Percentiles rank a stretch among this genome's conserved stretches.
phyloP scores from a whole-genome alignment of 2,797 vertebrate species.

The Centroberyx gerrardi region DNA sequence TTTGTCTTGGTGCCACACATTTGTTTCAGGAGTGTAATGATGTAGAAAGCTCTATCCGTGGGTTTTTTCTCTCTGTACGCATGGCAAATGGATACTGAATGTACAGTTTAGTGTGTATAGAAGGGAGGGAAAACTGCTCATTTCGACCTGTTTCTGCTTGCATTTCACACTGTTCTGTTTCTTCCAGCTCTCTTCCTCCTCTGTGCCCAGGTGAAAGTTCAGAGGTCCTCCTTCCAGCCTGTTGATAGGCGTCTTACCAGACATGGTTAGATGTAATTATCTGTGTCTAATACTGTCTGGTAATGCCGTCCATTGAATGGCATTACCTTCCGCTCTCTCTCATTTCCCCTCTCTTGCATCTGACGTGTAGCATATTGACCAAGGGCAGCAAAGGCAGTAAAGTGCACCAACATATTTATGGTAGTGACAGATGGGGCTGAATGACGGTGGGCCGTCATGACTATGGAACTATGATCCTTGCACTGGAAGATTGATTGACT shows the following conservation, averaged over 20 bases:
- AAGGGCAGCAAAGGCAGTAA: constrained; percentile 46
- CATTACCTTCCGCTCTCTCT: constrained; percentile 84
- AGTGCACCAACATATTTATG: constrained; percentile 55
- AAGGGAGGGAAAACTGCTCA: constrained; percentile 56
- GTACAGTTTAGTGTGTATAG: constrained; percentile 4
- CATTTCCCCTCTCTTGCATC: constrained; percentile 69
- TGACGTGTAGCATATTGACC: constrained; percentile 51
- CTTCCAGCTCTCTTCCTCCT: constrained; percentile 68
- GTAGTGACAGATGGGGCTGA: constrained; percentile 52
- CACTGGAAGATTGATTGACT: constrained; percentile 76
- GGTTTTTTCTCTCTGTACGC: constrained; percentile 56
- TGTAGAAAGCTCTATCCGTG: neutral
- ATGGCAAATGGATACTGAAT: constrained; percentile 20
- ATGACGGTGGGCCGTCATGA: constrained; percentile 26
- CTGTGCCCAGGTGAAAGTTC: constrained; percentile 76
- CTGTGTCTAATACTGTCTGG: constrained; percentile 99
- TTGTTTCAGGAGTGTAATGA: constrained; percentile 37
- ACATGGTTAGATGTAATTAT: constrained; percentile 97
- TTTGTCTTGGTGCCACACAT: constrained; percentile 49
- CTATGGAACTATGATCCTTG: constrained; percentile 82
- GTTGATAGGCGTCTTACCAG: constrained; percentile 98
- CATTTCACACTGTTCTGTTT: constrained; percentile 56
- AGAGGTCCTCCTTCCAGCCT: constrained; percentile 84
- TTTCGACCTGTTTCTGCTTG: constrained; percentile 71
- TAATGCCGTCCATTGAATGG: constrained; percentile 96